A percentile compares a stretch with the other conserved stretches of the same genome.
phyloP scores from a whole-genome alignment of 2,797 vertebrate genomes.

The Salmo trutta region DNA sequence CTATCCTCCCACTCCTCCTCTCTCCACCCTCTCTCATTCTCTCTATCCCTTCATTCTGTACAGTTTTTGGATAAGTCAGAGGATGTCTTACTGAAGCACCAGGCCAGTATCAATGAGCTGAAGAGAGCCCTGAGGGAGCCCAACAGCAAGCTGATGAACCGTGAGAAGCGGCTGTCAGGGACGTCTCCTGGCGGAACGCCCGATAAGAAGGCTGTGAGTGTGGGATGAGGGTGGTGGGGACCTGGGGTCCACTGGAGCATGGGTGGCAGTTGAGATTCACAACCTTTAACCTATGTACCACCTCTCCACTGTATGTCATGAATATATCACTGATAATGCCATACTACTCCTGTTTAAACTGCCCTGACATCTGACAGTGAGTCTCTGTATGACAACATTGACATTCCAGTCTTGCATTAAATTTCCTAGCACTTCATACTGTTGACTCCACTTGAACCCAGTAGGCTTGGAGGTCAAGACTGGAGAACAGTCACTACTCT shows the following conservation, averaged over 20 bases:
- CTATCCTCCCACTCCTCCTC: background rate
- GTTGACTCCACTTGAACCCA: background rate
- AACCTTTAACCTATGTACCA: background rate
- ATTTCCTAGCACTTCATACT: background rate
- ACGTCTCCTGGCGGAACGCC: conserved; percentile 87
- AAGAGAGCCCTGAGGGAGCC: conserved; percentile 94
- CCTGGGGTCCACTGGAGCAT: background rate
- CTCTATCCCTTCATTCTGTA: conserved; percentile 3
- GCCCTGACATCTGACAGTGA: background rate
- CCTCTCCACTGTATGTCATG: background rate
- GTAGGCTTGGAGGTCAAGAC: conserved; percentile 7
- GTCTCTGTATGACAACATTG: conserved; percentile 27
- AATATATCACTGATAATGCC: background rate
- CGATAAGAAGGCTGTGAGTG: conserved; percentile 87
- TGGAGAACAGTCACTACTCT: background rate
- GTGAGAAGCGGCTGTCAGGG: conserved; percentile 85
- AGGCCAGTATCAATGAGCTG: conserved; percentile 99
- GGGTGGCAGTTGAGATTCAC: background rate
- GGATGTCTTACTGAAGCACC: conserved; percentile 95
- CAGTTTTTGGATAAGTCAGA: conserved; percentile 97
- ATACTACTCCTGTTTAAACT: background rate
- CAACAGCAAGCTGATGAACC: conserved; percentile 92
- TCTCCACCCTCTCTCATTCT: background rate
- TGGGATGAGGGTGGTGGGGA: conserved; percentile 12
- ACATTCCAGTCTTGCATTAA: conserved; percentile 18